phyloP scores from a whole-genome alignment of 2,888 invertebrate genomes.

The Portevinia maculata region DNA sequence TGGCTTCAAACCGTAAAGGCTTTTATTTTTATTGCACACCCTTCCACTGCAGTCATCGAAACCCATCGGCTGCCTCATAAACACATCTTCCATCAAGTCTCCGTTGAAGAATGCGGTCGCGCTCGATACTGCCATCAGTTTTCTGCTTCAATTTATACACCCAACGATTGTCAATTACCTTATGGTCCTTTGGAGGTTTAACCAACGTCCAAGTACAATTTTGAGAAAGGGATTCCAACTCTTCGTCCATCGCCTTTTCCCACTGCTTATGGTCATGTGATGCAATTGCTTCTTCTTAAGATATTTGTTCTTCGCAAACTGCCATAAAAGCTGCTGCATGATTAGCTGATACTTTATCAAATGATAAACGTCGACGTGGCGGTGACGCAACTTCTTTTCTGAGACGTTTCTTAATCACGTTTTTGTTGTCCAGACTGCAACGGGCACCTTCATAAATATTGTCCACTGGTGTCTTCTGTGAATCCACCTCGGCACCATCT shows the following conservation, averaged over 20 bases:
- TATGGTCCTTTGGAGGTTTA: slow-evolving; percentile 44
- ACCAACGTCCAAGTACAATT: slow-evolving; percentile 71
- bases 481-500: not conserved
- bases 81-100: slow-evolving; percentile 61
- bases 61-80: slow-evolving; percentile 68
- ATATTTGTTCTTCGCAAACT: slow-evolving; percentile 51
- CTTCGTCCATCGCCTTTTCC: slow-evolving; percentile 73
- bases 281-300: slow-evolving; percentile 66
- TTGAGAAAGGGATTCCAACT: slow-evolving; percentile 49
- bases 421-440: slow-evolving; percentile 11
- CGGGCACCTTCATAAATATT: not conserved
- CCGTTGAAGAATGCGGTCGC: slow-evolving; percentile 73
- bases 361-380: slow-evolving; percentile 1
- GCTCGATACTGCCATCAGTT: slow-evolving; percentile 21
- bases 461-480: no score
- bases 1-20: slow-evolving; percentile 76
- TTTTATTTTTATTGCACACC: slow-evolving; percentile 72
- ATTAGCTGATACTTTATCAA: not conserved
- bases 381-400: slow-evolving; percentile 8
- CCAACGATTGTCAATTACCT: slow-evolving; percentile 66
- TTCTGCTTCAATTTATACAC: slow-evolving; percentile 67
- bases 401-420: not conserved
- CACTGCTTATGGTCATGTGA: no score
- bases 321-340: slow-evolving; percentile 21
- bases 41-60: slow-evolving; percentile 58